A percentile compares a stretch with the other conserved stretches of the same genome.
Conservation (phyloP, 2,797 vertebrate genomes). For the Mormyrops boulengeri region DNA sequence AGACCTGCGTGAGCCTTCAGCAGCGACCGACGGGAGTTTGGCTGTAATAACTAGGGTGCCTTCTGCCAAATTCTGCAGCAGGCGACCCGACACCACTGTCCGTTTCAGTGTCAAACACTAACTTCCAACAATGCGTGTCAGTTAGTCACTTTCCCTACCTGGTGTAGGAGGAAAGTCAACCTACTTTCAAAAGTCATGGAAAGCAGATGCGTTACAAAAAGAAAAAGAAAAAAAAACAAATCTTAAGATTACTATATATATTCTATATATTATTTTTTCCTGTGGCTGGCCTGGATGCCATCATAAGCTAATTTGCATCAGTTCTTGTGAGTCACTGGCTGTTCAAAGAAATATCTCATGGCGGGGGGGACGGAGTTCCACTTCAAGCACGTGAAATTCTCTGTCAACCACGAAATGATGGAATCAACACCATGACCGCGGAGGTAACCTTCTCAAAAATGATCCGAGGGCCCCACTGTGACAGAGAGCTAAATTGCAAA, state of each 20-base stretch:
- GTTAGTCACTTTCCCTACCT: slow-evolving; percentile 2
- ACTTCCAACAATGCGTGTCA: not conserved
- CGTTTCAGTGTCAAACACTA: not conserved
- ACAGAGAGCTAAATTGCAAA: not conserved
- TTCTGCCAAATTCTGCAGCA: not conserved
- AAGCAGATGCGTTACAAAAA: not conserved
- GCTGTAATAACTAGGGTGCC: not conserved
- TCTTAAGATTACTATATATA: not conserved
- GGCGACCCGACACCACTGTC: not conserved
- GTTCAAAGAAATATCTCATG: not conserved
- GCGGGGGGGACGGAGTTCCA: not conserved
- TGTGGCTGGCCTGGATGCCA: not conserved
- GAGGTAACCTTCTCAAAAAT: not conserved
- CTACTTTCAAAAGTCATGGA: not conserved
- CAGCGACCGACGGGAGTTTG: not conserved
- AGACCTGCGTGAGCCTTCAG: not conserved
- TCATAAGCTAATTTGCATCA: not conserved
- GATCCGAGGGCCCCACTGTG: not conserved
- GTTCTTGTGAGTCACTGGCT: not conserved
- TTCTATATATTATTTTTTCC: not conserved
- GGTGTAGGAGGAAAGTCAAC: not conserved
- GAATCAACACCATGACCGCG: not conserved
- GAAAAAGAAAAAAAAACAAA: not conserved
- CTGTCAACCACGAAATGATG: not conserved
- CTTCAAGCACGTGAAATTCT: not conserved